Percentiles rank a stretch among this genome's conserved stretches.
These are phyloP conservation scores for Willowsia nigromaculata DNA, from an alignment of 2,888 invertebrate species.

Conservation along the genomic window DNA sequence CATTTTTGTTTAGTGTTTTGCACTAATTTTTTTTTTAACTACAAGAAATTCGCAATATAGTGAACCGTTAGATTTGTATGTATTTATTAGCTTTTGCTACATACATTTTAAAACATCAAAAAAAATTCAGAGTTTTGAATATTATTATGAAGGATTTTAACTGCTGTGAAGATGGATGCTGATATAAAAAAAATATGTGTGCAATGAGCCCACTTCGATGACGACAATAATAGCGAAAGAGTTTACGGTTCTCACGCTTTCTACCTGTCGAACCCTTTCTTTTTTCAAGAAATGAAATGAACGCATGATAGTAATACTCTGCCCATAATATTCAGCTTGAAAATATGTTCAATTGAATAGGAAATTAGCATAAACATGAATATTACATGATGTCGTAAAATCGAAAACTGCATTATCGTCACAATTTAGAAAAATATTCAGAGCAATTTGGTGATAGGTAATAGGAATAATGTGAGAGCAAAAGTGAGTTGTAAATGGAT, in stretches of 20 bases:
- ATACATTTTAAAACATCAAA: not conserved
- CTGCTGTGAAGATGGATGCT: not conserved
- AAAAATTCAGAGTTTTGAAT: not conserved
- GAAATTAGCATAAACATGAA: slow-evolving; percentile 16
- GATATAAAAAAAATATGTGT: too few relatives aligned
- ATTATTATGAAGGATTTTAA: not conserved
- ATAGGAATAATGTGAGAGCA: too few relatives aligned
- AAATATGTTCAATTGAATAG: not conserved
- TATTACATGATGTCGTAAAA: slow-evolving; percentile 25
- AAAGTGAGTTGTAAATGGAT: too few relatives aligned
- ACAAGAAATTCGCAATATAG: too few relatives aligned
- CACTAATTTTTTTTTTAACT: too few relatives aligned
- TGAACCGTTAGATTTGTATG: too few relatives aligned
- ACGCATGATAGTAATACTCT: not conserved
- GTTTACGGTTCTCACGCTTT: slow-evolving; percentile 46
- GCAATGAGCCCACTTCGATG: too few relatives aligned
- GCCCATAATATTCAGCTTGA: not conserved
- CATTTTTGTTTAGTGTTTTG: too few relatives aligned
- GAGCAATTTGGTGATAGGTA: not conserved
- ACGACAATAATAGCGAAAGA: not conserved
- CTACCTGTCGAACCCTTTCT: slow-evolving; percentile 16
- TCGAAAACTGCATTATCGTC: not conserved
- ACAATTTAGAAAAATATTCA: not conserved
- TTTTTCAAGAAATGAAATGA: slow-evolving; percentile 9
- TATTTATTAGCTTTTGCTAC: too few relatives aligned